Base-by-base conservation (phyloP, 2,888 invertebrate genomes). In the Pollenia griseotomentosa region DNA sequence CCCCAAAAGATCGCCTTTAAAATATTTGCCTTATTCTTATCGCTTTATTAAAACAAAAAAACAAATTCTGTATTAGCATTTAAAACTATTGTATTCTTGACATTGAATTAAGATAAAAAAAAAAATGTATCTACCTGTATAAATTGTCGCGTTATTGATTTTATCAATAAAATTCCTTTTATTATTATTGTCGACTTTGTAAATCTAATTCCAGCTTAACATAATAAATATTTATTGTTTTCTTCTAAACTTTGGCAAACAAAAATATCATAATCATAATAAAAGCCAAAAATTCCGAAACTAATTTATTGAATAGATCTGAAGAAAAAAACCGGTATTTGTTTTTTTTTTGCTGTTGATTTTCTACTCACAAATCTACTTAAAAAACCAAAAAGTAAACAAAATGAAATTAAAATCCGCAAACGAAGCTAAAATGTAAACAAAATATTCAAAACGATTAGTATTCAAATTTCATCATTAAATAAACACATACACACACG, bases 401-500 rank as follows among this genome's bases (percentile, higher is more conserved):
- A 83, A 61, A 77, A 86, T 66, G 61, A 87, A 80, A 82, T 80
- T 83, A 74, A 81, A 66, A 84, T 46, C 16, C 40, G 46, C 33
- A 33, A 53, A 40, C 44, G 46, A 46, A 68, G 42, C 68, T 80
- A 16, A 63, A 78, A 78, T 68, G 44, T 55, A 33, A 78, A 65
- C 57, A 73, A 74, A 88, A 68, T 71, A 80, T 66, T 70, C 19
- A 63, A 75, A 68, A 57, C 40, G 44, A 63, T 83, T 71, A 53
- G 55, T 78, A 83, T 83, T 83, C 65, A 71, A 83, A 78, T 83
- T 83, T 78, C 57, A 65, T 71, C 65, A 84, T 74, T n/a, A 4
- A 85, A 83, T 87, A 82, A 83, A 89, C 86, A 83, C 33, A n/a
- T n/a, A 19, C 19, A 33, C 33, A 33, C 33, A 33, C 33, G 33